These are phyloP conservation scores for Tupiocoris notatus DNA, from an alignment of 2,888 invertebrate species.

Conservation along the genomic window DNA sequence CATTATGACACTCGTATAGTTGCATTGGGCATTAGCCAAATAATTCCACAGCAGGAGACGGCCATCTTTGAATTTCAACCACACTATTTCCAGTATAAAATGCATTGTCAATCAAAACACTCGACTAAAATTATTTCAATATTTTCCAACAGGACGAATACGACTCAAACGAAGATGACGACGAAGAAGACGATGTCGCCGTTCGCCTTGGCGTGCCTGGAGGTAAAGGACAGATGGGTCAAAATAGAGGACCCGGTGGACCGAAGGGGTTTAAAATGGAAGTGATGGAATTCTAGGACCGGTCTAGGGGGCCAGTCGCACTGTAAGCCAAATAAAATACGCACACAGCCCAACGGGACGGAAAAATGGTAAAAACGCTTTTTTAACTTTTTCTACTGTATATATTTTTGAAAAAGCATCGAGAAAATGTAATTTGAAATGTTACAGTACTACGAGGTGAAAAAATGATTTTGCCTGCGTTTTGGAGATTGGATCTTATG, in stretches of 20 bases:
- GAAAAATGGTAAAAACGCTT: background rate
- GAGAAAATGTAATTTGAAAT: too few species aligned
- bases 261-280: constrained; percentile 61
- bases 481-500: background rate
- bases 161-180: constrained; percentile 54
- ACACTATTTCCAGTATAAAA: too few species aligned
- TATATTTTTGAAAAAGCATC: background rate
- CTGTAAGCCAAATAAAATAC: constrained; percentile 18
- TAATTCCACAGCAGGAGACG: too few species aligned
- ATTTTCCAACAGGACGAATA: constrained; percentile 55
- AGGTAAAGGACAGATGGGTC: constrained; percentile 52
- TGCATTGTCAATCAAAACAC: too few species aligned
- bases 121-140: too few species aligned
- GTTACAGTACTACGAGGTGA: background rate
- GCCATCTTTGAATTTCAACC: too few species aligned
- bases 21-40: too few species aligned
- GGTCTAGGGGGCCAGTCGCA: constrained; percentile 41
- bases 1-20: too few species aligned
- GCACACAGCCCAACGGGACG: background rate
- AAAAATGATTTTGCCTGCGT: background rate
- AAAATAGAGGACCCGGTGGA: constrained; percentile 48
- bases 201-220: constrained; percentile 3
- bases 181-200: constrained; percentile 52
- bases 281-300: constrained; percentile 52
- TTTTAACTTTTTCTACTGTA: background rate